phyloP scores from a whole-genome alignment of 2,888 invertebrate genomes.

The Nemotelus pantherinus region DNA sequence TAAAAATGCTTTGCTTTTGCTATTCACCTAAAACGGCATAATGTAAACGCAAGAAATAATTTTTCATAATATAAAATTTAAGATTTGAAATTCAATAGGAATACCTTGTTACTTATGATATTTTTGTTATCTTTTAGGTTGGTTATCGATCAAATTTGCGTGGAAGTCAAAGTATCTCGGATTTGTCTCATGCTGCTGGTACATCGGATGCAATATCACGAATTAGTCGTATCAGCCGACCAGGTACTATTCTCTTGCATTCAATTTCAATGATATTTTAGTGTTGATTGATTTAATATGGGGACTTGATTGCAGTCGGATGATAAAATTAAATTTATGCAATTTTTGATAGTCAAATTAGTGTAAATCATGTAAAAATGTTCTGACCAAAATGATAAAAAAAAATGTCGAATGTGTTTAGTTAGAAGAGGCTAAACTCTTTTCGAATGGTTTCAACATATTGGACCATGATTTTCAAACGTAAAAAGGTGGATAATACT shows the following conservation, averaged over 20 bases:
- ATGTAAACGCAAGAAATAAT: background rate
- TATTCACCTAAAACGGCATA: background rate
- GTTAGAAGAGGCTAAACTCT: no score
- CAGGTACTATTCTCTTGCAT: slow-evolving; percentile 59
- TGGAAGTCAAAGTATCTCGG: slow-evolving; percentile 87
- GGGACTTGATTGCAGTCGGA: no score
- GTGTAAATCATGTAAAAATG: no score
- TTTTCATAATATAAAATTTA: background rate
- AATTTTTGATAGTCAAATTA: no score
- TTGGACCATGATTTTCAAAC: no score
- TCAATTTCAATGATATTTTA: no score
- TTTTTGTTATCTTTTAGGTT: slow-evolving; percentile 67
- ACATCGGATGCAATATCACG: slow-evolving; percentile 62
- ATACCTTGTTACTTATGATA: background rate
- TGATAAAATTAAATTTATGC: no score
- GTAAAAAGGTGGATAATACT: no score
- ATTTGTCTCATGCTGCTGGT: slow-evolving; percentile 72
- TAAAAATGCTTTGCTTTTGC: slow-evolving; percentile 18
- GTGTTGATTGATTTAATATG: no score
- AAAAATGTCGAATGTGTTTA: no score
- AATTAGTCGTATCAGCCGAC: slow-evolving; percentile 66
- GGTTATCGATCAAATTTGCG: slow-evolving; percentile 82
- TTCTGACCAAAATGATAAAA: no score
- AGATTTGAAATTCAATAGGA: background rate
- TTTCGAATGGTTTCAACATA: no score